Evolutionary conservation across 1,140 invertebrate genomes (phyloP).

Genomic region (Aphelenchoides fujianensis): DNA sequence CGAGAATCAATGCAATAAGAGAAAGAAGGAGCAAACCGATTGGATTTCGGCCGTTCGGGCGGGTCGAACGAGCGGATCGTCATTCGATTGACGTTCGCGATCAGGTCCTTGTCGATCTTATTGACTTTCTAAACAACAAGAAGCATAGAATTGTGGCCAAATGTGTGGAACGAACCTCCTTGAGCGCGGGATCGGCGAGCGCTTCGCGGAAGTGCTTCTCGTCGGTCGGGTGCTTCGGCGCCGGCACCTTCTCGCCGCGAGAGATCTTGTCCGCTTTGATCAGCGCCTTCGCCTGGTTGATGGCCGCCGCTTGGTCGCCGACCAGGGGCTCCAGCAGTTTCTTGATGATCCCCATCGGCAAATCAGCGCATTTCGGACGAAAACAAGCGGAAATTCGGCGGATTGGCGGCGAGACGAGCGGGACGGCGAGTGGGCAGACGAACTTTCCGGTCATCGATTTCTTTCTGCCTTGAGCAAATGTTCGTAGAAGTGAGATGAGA

Average conservation of each 20-base stretch:
- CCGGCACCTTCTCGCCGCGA: slow-evolving; percentile 20
- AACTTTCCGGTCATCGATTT: no score
- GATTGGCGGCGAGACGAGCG: no score
- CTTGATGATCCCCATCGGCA: slow-evolving; percentile 29
- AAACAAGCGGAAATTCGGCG: background rate
- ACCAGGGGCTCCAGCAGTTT: background rate
- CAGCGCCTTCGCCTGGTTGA: slow-evolving; percentile 17
- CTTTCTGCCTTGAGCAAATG: no score
- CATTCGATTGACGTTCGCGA: slow-evolving; percentile 28
- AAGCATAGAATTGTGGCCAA: slow-evolving; percentile 13
- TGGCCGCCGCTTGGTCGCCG: slow-evolving; percentile 4
- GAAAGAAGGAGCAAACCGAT: slow-evolving; percentile 3
- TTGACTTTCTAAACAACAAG: slow-evolving; percentile 24
- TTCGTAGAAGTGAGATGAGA: no score
- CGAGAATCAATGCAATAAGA: background rate
- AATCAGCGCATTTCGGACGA: background rate
- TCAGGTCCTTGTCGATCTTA: slow-evolving; percentile 12
- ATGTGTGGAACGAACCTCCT: slow-evolving; percentile 20
- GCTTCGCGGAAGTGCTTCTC: slow-evolving; percentile 23
- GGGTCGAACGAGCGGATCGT: slow-evolving; percentile 25
- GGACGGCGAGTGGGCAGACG: no score
- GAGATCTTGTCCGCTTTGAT: slow-evolving; percentile 27
- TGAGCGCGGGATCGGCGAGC: slow-evolving; percentile 4
- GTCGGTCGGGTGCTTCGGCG: slow-evolving; percentile 28
- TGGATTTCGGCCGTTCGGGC: slow-evolving; percentile 21